A percentile compares a stretch with the other conserved stretches of the same genome.
phyloP scores from a whole-genome alignment of 2,888 invertebrate genomes.

The Ennomos quercinarius region DNA sequence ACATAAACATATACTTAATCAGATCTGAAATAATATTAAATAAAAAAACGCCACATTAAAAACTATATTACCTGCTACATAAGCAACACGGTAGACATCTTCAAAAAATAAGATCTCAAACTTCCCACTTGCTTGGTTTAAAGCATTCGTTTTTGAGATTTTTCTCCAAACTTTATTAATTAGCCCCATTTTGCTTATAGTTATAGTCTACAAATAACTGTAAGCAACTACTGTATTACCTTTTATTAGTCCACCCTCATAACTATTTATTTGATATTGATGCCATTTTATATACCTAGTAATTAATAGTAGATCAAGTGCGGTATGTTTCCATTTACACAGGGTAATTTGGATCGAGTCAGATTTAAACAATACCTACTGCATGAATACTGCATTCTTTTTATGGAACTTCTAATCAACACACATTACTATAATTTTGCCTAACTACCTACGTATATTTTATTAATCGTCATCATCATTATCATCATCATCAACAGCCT shows the following conservation, averaged over 20 bases:
- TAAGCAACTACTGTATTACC: background rate
- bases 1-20: too few relatives aligned
- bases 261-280: slow-evolving; percentile 15
- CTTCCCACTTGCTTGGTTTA: slow-evolving; percentile 58
- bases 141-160: slow-evolving; percentile 60
- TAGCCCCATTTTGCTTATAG: slow-evolving; percentile 47
- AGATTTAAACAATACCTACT: background rate
- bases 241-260: slow-evolving; percentile 9
- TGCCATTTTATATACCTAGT: slow-evolving; percentile 9
- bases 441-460: too few relatives aligned
- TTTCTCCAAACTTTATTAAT: slow-evolving; percentile 55
- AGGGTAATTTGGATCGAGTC: slow-evolving; percentile 1
- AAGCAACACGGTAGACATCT: slow-evolving; percentile 64
- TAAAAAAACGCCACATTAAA: too few relatives aligned
- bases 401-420: background rate
- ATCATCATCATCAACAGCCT: too few relatives aligned
- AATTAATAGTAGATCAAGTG: slow-evolving; percentile 27
- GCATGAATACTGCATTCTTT: too few relatives aligned
- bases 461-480: too few relatives aligned
- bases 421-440: too few relatives aligned
- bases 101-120: slow-evolving; percentile 68
- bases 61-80: slow-evolving; percentile 59
- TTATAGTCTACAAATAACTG: background rate
- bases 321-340: slow-evolving; percentile 32
- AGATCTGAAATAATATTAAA: too few relatives aligned